Conservation (phyloP, 2,888 invertebrate species). For the Harpalus rubripes region DNA sequence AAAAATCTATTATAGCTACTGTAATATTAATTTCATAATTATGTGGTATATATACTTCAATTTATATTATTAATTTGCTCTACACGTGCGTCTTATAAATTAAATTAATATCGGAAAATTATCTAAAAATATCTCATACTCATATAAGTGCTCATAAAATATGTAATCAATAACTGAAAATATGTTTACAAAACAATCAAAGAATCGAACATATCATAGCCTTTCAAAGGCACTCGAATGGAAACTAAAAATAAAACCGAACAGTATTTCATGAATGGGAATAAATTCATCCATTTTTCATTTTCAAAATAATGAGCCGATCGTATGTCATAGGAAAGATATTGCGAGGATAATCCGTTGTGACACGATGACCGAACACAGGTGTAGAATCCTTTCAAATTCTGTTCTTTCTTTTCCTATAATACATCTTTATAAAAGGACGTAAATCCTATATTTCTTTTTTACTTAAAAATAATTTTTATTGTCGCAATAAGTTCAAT, state of each 20-base stretch:
- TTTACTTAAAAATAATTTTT: too few species aligned
- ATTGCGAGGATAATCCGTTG: conserved; percentile 10
- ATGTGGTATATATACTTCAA: not conserved
- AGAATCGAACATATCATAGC: not conserved
- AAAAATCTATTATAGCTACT: not conserved
- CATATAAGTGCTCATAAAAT: not conserved
- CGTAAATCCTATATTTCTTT: too few species aligned
- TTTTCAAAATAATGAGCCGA: not conserved
- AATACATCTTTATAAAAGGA: too few species aligned
- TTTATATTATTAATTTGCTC: conserved; percentile 13
- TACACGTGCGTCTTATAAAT: too few species aligned
- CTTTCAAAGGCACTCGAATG: not conserved
- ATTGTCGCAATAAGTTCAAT: too few species aligned
- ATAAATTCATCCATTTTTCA: conserved; percentile 24
- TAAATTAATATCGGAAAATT: too few species aligned
- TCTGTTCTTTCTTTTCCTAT: not conserved
- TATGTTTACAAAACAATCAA: conserved; percentile 3
- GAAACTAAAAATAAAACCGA: conserved; percentile 32
- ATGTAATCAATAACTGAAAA: not conserved
- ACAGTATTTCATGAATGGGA: conserved; percentile 31
- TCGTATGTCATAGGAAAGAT: conserved; percentile 1
- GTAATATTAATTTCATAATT: not conserved
- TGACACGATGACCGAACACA: conserved; percentile 28
- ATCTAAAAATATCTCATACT: too few species aligned
- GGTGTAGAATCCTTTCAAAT: conserved; percentile 6